phyloP scores from a whole-genome alignment of 2,888 invertebrate species.

The Adelphocoris suturalis region DNA sequence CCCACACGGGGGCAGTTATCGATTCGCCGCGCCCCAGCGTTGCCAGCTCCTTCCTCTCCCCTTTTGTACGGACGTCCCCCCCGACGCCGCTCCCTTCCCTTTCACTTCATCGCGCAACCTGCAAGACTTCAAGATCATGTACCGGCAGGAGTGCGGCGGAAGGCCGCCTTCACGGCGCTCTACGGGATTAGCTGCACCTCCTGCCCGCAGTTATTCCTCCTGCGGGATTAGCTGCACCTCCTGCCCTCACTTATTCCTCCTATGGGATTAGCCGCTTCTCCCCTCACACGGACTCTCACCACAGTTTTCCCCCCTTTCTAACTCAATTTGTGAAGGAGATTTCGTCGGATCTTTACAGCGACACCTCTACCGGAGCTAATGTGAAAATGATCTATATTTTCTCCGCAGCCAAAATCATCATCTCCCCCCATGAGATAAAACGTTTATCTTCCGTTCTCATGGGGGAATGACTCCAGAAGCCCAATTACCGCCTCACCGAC shows the following conservation, averaged over 20 bases:
- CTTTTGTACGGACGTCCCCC: not conserved
- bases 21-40: constrained; percentile 52
- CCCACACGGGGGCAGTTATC: constrained; percentile 53
- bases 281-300: no score
- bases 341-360: constrained; percentile 23
- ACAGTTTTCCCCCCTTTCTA: not conserved
- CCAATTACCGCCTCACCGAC: not conserved
- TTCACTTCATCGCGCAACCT: not conserved
- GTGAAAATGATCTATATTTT: constrained; percentile 35
- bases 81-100: not conserved
- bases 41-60: constrained; percentile 53
- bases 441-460: constrained; percentile 32
- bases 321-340: constrained; percentile 32
- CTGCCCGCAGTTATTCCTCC: no score
- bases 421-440: constrained; percentile 5
- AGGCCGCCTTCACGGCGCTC: not conserved
- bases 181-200: not conserved
- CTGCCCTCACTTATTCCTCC: no score
- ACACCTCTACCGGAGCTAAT: constrained; percentile 24
- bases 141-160: not conserved
- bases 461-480: not conserved
- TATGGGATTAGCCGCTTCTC: no score
- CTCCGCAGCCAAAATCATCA: not conserved
- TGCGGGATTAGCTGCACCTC: no score
- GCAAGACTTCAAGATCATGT: not conserved